A percentile compares a stretch with the other conserved stretches of the same genome.
Conservation (phyloP, 2,113 vertebrate genomes). For the Rostratula benghalensis region DNA sequence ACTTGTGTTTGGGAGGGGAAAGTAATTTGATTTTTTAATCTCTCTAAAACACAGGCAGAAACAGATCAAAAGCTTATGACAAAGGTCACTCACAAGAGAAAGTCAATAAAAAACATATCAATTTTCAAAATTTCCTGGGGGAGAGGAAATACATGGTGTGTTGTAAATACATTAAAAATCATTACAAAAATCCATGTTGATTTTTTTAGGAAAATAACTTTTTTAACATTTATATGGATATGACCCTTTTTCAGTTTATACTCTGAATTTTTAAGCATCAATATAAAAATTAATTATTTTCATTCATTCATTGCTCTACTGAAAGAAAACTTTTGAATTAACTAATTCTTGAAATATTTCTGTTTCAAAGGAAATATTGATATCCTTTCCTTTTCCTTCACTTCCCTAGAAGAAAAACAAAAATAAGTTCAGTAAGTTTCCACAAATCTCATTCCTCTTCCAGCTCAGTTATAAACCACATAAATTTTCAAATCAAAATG, state of each 20-base stretch:
- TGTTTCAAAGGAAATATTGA: not conserved
- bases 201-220: not conserved
- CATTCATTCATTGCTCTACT: not conserved
- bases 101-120: not conserved
- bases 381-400: not conserved
- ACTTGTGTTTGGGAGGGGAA: not conserved
- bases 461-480: not conserved
- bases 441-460: not conserved
- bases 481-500: not conserved
- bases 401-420: not conserved
- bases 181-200: not conserved
- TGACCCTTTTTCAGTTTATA: not conserved
- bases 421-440: not conserved
- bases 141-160: fast-evolving
- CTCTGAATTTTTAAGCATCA: not conserved
- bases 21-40: not conserved
- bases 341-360: not conserved
- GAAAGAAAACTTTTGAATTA: not conserved
- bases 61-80: not conserved
- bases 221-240: not conserved
- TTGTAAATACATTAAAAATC: not conserved
- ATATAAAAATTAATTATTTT: not conserved
- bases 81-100: not conserved
- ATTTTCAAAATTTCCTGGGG: not conserved
- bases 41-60: not conserved